Evolutionary conservation across 2,113 vertebrate genomes (phyloP), one percentile per base, ranked within the genome.

Genomic region (Theropithecus gelada): DNA sequence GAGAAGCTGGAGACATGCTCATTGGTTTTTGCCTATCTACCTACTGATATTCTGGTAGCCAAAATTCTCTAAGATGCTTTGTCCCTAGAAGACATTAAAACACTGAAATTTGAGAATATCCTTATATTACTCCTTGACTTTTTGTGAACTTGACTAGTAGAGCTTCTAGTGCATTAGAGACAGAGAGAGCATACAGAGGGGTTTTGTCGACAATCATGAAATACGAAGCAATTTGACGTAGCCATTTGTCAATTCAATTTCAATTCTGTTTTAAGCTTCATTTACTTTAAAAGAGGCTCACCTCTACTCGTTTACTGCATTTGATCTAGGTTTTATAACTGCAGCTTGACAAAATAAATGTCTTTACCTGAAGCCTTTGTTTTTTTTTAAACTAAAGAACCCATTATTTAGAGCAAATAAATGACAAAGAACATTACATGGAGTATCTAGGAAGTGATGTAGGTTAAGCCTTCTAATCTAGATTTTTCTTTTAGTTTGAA

Each of bases 401-500:
- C 7, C 38, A 87, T n/a, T 25, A 75, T 61, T 87, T 91, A 68
- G 22, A 57, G 23, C 52, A 68, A 96, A 81, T 95, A 18, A 91
- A 61, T 93, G 25, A 78, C 17, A 20, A 61, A 40, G 45, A 84
- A 35, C 40, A 70, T 40, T 45, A 64, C 14, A 70, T n/a, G 7
- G 25, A 13, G 5, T 48, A 88, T 70, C 10, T 83, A 94, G 9
- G 20, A 82, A 80, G 38, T 82, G 27, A 52, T 43, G 0, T 22
- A 92, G 35, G 48, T 66, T 85, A 70, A 96, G 78, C 3, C 1
- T 22, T 17, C 22, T 85, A 80, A 59, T 52, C 6, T 18, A 93
- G 20, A 94, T 43, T 50, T 50, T 96, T 83, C 16, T 17, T 95
- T 95, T 82, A 57, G 20, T 52, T 87, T 93, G 79, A 89, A 96